Evolutionary conservation across 2,113 vertebrate genomes (phyloP).

Genomic region (Vombatus ursinus): DNA sequence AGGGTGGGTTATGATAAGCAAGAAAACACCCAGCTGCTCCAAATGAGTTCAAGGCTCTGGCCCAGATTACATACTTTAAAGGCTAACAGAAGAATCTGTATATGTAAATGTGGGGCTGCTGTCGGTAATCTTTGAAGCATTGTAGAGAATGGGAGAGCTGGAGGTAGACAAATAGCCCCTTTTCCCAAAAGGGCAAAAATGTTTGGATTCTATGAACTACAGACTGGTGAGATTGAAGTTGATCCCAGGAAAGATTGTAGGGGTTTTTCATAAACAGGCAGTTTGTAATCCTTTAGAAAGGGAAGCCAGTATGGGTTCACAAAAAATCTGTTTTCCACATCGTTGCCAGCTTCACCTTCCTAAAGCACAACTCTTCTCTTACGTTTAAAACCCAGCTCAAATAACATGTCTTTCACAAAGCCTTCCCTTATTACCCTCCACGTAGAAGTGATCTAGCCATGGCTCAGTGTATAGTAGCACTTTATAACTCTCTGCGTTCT

Average conservation of each 20-base stretch:
- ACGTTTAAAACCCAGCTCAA: neutral
- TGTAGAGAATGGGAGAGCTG: neutral
- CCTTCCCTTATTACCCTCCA: neutral
- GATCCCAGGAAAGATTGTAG: neutral
- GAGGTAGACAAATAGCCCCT: neutral
- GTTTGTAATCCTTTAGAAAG: neutral
- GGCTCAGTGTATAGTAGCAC: neutral
- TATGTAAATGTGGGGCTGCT: neutral
- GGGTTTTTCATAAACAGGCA: neutral
- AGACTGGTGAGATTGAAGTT: neutral
- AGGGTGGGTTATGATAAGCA: neutral
- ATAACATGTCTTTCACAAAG: neutral
- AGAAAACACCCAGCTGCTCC: neutral
- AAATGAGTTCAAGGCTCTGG: neutral
- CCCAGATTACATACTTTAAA: neutral
- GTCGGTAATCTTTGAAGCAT: neutral
- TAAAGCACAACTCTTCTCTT: neutral
- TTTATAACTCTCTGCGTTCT: neutral
- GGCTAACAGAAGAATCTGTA: neutral
- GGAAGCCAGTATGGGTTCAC: neutral
- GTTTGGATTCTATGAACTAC: neutral
- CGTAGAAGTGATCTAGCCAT: neutral
- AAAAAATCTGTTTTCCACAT: neutral
- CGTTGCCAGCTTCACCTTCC: neutral
- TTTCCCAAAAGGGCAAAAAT: neutral